Evolutionary conservation across 2,113 vertebrate genomes (phyloP), one percentile per base, ranked within the genome.

Genomic region (Poicephalus gulielmi): DNA sequence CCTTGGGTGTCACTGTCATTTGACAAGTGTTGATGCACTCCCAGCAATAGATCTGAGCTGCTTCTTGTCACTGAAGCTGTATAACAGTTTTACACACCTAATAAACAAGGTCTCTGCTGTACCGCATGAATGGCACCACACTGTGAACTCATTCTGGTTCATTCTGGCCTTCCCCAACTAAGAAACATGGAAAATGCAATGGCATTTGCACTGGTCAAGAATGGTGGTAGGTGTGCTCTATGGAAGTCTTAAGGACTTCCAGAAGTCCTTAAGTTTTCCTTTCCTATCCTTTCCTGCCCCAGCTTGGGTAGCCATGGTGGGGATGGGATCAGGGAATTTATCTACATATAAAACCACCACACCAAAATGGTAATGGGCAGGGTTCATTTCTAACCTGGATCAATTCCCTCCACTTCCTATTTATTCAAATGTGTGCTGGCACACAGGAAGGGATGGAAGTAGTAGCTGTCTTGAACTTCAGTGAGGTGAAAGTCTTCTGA

Each of bases 141-240:
- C 6, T 63, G 41, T 31, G 28, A 31, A 31, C 14, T 33, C 23
- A 2, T 47, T 66, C 74, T 43, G 14, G 4, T 78, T 87, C 24
- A 19, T 63, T 20, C 69, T 74, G 35, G 11, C 35, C 19, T 69
- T 31, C 52, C 63, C 64, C 46, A 44, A 22, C 53, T 41, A 73
- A 44, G 17, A 77, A 66, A 64, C 7, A 43, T 17, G 37, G 81
- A 95, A 77, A 68, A 50, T 15, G 4, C 11, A 57, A 16, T 30
- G 28, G 23, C 7, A 0, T n/a, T 49, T 73, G 18, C 28, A 28
- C 59, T 68, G 17, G 12, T 18, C 59, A 23, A 53, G n/a, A 47
- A 24, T 0, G 1, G 35, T 11, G 7, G 7, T 39, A 39, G 1
- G 0, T 35, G 33, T n/a, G 28, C 62, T 30, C 44, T 69, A 0